A percentile compares a stretch with the other conserved stretches of the same genome.
Evolutionary conservation across 2,888 invertebrate species (phyloP).

Genomic region (Mythimna vitellina): DNA sequence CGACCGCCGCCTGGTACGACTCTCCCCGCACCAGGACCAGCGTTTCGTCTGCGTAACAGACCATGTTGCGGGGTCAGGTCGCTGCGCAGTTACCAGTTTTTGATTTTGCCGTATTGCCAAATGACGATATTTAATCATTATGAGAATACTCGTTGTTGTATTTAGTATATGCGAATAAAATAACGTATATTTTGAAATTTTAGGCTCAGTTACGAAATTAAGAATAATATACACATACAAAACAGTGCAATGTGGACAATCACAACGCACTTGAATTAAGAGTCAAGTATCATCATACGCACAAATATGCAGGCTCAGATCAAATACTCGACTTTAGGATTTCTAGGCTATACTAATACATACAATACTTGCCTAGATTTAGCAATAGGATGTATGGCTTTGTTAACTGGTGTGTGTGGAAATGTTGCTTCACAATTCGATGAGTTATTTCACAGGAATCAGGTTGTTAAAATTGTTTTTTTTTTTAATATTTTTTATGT

Average conservation of each 20-base stretch:
- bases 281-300: constrained; percentile 21
- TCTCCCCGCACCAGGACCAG: too few relatives aligned
- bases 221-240: background rate
- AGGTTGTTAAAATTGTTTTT: too few relatives aligned
- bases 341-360: constrained; percentile 21
- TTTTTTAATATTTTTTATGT: too few relatives aligned
- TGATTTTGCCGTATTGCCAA: too few relatives aligned
- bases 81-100: too few relatives aligned
- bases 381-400: constrained; percentile 21
- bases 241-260: background rate
- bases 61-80: too few relatives aligned
- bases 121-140: too few relatives aligned
- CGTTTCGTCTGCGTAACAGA: too few relatives aligned
- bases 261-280: constrained; percentile 7
- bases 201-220: background rate
- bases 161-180: background rate
- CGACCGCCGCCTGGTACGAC: too few relatives aligned
- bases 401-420: background rate
- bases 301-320: constrained; percentile 32
- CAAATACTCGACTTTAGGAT: constrained; percentile 22
- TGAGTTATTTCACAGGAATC: too few relatives aligned
- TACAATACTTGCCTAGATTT: constrained; percentile 21
- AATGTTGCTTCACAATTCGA: constrained; percentile 4
- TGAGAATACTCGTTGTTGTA: too few relatives aligned
- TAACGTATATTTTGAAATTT: background rate